phyloP scores from a whole-genome alignment of 2,888 invertebrate genomes.

The Hydriomena furcata region DNA sequence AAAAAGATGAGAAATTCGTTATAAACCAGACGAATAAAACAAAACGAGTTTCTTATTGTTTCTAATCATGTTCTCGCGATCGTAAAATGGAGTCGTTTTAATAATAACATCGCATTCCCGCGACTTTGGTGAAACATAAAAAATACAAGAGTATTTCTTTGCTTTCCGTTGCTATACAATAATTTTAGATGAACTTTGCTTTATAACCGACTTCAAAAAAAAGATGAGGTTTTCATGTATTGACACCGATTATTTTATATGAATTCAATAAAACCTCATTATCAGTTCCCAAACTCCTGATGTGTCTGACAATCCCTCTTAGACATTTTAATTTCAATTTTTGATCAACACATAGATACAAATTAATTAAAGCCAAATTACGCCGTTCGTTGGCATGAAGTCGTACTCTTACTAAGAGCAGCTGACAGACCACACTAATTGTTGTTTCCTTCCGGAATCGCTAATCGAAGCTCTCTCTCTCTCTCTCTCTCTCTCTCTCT shows the following conservation, averaged over 20 bases:
- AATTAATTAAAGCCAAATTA: no score
- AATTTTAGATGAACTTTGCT: neutral
- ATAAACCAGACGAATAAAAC: conserved; percentile 17
- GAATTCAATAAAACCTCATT: no score
- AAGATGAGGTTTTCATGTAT: no score
- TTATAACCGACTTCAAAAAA: no score
- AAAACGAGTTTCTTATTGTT: conserved; percentile 26
- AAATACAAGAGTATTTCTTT: conserved; percentile 3
- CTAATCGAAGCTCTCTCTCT: conserved; percentile 14
- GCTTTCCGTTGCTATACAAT: neutral
- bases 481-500: no score
- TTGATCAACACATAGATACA: no score
- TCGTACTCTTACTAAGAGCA: neutral
- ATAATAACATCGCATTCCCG: conserved; percentile 29
- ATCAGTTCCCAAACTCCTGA: no score
- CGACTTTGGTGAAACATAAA: conserved; percentile 14
- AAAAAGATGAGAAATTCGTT: conserved; percentile 6
- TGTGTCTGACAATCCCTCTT: no score
- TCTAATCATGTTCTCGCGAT: conserved; percentile 30
- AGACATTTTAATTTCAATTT: no score
- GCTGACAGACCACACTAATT: neutral
- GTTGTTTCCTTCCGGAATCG: neutral
- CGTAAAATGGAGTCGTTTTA: conserved; percentile 32
- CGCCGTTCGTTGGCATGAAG: no score
- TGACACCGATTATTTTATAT: no score